Evolutionary conservation across 2,888 invertebrate genomes (phyloP).

Genomic region (Caradrina kadenii): DNA sequence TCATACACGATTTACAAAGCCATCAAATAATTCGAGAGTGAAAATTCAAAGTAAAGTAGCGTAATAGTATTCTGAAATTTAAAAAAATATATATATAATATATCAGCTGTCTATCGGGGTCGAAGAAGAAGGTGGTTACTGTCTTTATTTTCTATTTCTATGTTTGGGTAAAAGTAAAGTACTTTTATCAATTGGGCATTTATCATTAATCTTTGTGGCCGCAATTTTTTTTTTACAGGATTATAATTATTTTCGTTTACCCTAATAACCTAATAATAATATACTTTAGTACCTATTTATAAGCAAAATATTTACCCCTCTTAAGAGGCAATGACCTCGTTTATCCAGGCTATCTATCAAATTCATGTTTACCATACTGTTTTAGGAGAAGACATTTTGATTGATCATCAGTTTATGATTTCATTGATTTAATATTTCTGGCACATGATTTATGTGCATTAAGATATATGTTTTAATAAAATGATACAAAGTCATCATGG

Average conservation of each 20-base stretch:
- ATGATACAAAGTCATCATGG: neutral
- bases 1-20: neutral
- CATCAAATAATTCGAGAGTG: too few relatives aligned
- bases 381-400: conserved; percentile 15
- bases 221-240: neutral
- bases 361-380: conserved; percentile 17
- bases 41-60: too few relatives aligned
- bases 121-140: too few relatives aligned
- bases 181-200: too few relatives aligned
- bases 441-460: neutral
- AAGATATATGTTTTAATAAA: neutral
- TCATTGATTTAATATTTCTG: neutral
- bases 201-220: neutral
- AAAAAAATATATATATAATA: too few relatives aligned
- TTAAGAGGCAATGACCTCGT: conserved; percentile 11
- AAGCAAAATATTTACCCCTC: neutral
- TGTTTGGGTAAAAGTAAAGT: too few relatives aligned
- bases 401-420: conserved; percentile 8
- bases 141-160: too few relatives aligned
- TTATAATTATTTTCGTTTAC: neutral
- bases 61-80: too few relatives aligned
- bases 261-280: neutral
- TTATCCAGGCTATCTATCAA: conserved; percentile 22
- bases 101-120: too few relatives aligned
- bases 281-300: neutral